Evolutionary conservation across 2,113 vertebrate species (phyloP), one percentile per base, ranked within the genome.

Genomic region (Paracanthobrama guichenoti): DNA sequence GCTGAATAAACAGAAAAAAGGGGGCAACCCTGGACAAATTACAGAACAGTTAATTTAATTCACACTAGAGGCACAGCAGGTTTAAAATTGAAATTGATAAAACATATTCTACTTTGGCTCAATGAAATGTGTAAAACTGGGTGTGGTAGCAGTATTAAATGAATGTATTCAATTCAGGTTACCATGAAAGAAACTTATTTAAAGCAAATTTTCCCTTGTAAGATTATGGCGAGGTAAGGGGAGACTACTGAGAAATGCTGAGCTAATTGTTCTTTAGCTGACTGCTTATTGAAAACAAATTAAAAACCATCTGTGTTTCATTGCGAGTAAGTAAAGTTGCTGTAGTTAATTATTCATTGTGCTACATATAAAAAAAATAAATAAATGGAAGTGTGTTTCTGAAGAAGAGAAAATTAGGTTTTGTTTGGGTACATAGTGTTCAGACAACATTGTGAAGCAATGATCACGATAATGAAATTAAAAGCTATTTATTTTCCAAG

Each of bases 381-480:
- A n/a, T n/a, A 35, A 35, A 35, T 78, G 53, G 8, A 75, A 75
- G 48, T 31, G 16, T 13, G 13, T 64, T 64, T 44, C n/a, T 79
- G 57, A 79, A 62, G 57, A 62, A 79, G 55, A 50, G 44, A 31
- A 53, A 50, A 46, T 20, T 12, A 39, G 59, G 59, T 74, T 81
- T 81, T 67, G 74, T 67, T 76, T 44, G 67, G 31, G 53, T 62
- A 53, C 22, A 59, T 7, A 35, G 46, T 60, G 39, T 67, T 79
- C 66, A 62, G n/a, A 59, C 48, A 13, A 22, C 75, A 67, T 12
- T 55, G 14, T 31, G 35, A 26, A 59, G 72, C 46, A 48, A 50
- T 62, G 83, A 88, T 87, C 53, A 79, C 42, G 39, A 13, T 75
- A 86, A 86, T 76, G 48, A 85, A 53, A 81, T 73, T 26, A 64